phyloP scores from a whole-genome alignment of 2,113 vertebrate species.

The Ptilonorhynchus violaceus region DNA sequence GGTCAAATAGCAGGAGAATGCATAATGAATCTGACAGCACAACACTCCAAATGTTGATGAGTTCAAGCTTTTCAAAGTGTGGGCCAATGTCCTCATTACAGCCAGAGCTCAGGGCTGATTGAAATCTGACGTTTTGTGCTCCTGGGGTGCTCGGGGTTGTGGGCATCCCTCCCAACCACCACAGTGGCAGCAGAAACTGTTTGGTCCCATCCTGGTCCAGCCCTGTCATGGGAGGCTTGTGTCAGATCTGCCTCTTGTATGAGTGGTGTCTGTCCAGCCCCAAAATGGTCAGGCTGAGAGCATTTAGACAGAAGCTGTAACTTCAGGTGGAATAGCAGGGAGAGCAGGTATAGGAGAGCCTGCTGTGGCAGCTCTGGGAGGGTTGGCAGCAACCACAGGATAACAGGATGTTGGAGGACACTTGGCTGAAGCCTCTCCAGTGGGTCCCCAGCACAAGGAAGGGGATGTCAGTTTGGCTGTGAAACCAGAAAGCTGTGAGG shows the following conservation, averaged over 20 bases:
- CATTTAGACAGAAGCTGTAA: background rate
- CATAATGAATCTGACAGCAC: background rate
- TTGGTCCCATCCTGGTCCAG: background rate
- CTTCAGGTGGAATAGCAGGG: background rate
- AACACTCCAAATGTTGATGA: background rate
- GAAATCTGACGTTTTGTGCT: background rate
- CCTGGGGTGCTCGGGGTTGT: background rate
- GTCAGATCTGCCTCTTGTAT: background rate
- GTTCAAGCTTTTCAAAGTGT: background rate
- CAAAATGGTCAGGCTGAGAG: background rate
- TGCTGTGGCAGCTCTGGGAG: background rate
- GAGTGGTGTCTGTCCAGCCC: background rate
- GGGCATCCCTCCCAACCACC: background rate
- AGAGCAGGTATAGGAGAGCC: background rate
- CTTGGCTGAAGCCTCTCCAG: background rate
- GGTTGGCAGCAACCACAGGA: background rate
- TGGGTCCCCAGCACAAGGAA: rapidly evolving
- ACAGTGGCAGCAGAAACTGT: background rate
- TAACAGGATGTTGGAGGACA: background rate
- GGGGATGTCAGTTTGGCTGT: background rate
- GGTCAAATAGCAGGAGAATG: background rate
- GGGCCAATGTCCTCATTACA: background rate
- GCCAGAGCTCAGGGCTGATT: background rate
- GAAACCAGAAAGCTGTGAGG: background rate
- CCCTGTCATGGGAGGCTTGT: background rate